Evolutionary conservation across 2,113 vertebrate species (phyloP), one percentile per base, ranked within the genome.

Genomic region (Phrynosoma platyrhinos): DNA sequence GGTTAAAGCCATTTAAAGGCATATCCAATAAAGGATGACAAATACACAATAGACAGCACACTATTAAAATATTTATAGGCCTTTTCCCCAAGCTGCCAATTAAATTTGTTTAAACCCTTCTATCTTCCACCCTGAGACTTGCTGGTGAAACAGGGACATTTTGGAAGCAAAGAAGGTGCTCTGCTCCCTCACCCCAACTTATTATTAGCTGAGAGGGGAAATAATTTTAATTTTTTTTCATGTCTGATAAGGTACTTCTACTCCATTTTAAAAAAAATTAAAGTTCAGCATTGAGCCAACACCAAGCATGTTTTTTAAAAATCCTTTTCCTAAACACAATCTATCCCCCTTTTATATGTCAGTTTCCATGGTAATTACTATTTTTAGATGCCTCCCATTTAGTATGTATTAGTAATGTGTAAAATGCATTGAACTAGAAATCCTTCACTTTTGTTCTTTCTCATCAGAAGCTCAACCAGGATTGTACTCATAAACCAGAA

Each of bases 351-450:
- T 0, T 36, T 76, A 93, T 91, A 62, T 89, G 90, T 32, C 91
- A 82, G 96, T 96, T 96, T 95, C 95, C 94, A 95, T 95, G 95
- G 95, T 87, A 95, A 96, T 93, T 95, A 93, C 82, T 94, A 94
- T 94, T 82, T 87, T 83, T 66, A 91, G 93, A 93, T 84, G 95
- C 89, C 91, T 91, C 77, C 30, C 72, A 92, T 87, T 92, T 94
- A 69, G 84, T 94, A 88, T 71, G 89, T 92, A 91, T 94, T 20
- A 2, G 87, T 92, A 89, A 69, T 69, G 79, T 91, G 91, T 89
- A 86, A 91, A 91, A 92, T 96, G 93, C 92, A 91, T 90, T 72
- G 27, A 89, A 90, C 69, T 89, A 88, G 88, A 87, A 87, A 90
- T 42, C 2, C 86, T 90, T 93, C 87, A 87, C 79, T 81, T 93